phyloP scores from a whole-genome alignment of 1,140 invertebrate genomes.

The Ericerus pela region DNA sequence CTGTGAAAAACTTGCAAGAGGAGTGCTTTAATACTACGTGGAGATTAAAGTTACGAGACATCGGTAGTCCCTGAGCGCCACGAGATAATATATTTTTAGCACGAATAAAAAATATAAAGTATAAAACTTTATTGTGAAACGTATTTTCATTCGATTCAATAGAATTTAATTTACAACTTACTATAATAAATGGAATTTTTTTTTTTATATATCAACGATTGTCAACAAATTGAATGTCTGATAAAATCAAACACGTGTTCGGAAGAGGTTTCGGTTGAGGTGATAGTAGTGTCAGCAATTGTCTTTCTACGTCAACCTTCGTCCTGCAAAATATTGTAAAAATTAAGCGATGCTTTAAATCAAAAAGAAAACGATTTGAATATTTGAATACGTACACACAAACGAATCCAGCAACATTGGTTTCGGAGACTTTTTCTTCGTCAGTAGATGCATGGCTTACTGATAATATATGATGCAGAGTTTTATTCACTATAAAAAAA shows the following conservation, averaged over 20 bases:
- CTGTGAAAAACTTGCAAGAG: too few species aligned
- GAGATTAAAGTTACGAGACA: too few species aligned
- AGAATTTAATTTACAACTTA: neutral
- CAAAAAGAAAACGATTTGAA: slow-evolving; percentile 14
- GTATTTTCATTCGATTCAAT: too few species aligned
- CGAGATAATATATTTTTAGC: too few species aligned
- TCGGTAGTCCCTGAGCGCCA: too few species aligned
- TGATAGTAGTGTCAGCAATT: slow-evolving; percentile 74
- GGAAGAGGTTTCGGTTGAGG: slow-evolving; percentile 84
- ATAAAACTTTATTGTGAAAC: too few species aligned
- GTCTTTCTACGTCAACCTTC: slow-evolving; percentile 72
- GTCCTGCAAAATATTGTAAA: slow-evolving; percentile 45
- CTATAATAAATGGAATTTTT: too few species aligned
- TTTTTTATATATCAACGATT: slow-evolving; percentile 30
- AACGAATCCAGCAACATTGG: slow-evolving; percentile 82
- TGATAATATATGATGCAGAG: slow-evolving; percentile 78
- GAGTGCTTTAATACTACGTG: too few species aligned
- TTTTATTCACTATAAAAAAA: slow-evolving; percentile 37
- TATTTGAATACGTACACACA: slow-evolving; percentile 63
- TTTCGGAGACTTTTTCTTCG: slow-evolving; percentile 66
- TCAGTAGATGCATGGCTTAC: slow-evolving; percentile 64
- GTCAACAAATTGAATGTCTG: slow-evolving; percentile 80
- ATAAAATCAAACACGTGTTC: slow-evolving; percentile 59
- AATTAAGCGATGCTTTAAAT: slow-evolving; percentile 13
- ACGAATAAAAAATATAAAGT: too few species aligned